A percentile compares a stretch with the other conserved stretches of the same genome.
These are phyloP conservation scores for Labrus mixtus DNA, from an alignment of 2,113 vertebrate genomes.

Conservation along the genomic window DNA sequence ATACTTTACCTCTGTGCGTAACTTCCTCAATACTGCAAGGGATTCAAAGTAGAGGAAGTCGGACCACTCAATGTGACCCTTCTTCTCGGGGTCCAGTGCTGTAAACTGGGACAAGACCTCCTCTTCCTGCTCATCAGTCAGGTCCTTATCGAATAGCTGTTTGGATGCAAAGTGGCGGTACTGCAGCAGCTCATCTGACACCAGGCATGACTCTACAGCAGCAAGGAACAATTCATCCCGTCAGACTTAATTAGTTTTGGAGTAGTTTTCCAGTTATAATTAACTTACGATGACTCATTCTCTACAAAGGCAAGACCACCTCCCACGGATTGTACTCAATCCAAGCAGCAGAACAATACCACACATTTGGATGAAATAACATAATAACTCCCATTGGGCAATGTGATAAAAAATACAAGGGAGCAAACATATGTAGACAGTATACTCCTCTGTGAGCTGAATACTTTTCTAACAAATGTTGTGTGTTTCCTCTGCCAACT, in stretches of 20 bases:
- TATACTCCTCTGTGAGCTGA: background rate
- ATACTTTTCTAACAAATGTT: background rate
- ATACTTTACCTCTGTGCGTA: slow-evolving; percentile 88
- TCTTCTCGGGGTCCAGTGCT: slow-evolving; percentile 90
- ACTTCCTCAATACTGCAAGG: slow-evolving; percentile 89
- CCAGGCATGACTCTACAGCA: slow-evolving; percentile 89
- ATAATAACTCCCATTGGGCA: background rate
- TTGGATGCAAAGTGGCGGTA: slow-evolving; percentile 94
- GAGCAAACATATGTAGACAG: background rate
- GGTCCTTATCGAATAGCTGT: slow-evolving; percentile 87
- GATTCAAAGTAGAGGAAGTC: slow-evolving; percentile 97
- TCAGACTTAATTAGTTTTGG: slow-evolving; percentile 48
- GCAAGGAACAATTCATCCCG: slow-evolving; percentile 56
- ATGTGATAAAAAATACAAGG: background rate
- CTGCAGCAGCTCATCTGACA: slow-evolving; percentile 92
- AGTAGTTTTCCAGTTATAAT: slow-evolving; percentile 48
- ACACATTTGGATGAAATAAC: slow-evolving; percentile 18
- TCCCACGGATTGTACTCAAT: background rate
- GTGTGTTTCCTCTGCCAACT: background rate
- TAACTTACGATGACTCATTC: slow-evolving; percentile 46
- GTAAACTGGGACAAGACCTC: slow-evolving; percentile 91
- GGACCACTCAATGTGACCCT: slow-evolving; percentile 91
- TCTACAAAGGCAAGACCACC: slow-evolving; percentile 16
- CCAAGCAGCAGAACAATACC: background rate
- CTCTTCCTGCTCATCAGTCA: slow-evolving; percentile 90